Base-by-base conservation (phyloP, 2,888 invertebrate species). In the Orchesellides sinensis region DNA sequence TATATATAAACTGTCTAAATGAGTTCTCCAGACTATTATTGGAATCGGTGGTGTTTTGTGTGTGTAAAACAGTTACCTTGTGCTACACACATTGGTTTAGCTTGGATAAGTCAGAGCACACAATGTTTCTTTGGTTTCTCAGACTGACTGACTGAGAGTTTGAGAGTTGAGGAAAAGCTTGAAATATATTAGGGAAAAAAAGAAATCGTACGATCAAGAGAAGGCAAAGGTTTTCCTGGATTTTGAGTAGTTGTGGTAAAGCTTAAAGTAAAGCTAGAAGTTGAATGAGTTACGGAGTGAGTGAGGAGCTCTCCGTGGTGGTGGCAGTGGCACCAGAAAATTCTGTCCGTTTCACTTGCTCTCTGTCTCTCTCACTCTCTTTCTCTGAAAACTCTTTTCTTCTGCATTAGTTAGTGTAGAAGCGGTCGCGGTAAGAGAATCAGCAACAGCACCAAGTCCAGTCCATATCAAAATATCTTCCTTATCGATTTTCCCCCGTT, bases 381-480 rank as follows among this genome's bases (percentile, higher is more conserved):
- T 68, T 66, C 66, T 69, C 23, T 72, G 49, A 65, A 72, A 80
- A 80, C 72, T 72, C 79, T 80, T 54, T 80, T 78, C 63, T 78
- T 69, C 61, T 45, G 45, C 59, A 81, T 73, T 81, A 61, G 74
- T 68, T 72, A 80, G 78, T 59, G 70, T 70, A 52, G 66, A 80
- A 80, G 56, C 66, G 78, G 78, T 80, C 68, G 82, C 80, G 83
- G 70, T 70, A 54, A 54, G 69, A 69, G 66, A 70, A 77, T 21
- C 74, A 81, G 74, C 81, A 74, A 74, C 66, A 81, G 81, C 35
- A 68, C 73, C 79, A 80, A 80, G 78, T 78, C 77, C 80, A 74
- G 84, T 85, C 83, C 84, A 85, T 87, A 87, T 87, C 87, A 87
- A 87, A 87, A 87, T 87, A 87, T 87, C 87, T 87, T 87, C 84